Base-by-base conservation (phyloP, 2,113 vertebrate genomes). In the Leiothrix lutea region DNA sequence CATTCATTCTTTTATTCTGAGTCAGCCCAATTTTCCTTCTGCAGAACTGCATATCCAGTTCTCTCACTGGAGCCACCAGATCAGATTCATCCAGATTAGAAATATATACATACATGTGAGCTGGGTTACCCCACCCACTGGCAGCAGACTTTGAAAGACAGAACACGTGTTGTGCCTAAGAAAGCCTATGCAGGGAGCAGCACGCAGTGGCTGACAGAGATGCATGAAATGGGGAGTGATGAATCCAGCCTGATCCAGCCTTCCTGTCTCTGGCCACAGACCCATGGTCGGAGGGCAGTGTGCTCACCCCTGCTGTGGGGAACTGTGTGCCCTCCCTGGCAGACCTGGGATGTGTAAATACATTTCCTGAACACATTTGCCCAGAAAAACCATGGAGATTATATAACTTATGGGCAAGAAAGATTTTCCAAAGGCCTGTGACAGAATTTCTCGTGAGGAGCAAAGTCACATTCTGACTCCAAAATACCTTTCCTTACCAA, bases 211-310 rank as follows among this genome's bases (percentile, higher is more conserved):
- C 44, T 85, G 61, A 35, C 66, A 56, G 0, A 71, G 65, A 42
- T 42, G 29, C 35, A 44, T 67, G 57, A 56, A 74, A 71, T 2
- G 31, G 28, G 9, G 33, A 75, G 15, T 8, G 56, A 35, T 35
- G 28, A 64, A 35, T 74, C 19, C 66, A 71, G 31, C 11, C 38
- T 25, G 44, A 44, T 51, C 25, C 40, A 38, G 36, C 36, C 16
- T 38, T 47, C 36, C 29, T 14, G 1, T 8, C 70, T 79, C 74
- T 51, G 26, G 40, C 44, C 4, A 0, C 53, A 40, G 56, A 9
- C 24, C 51, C 3, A 0, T 5, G 48, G 26, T 14, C 1, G 0
- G n/a, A 84, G 48, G 13, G 51, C 45, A 80, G 61, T 0, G 0
- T 16, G 36, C 61, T 71, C 74, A 24, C 7, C 42, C 23, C 2